Base-by-base conservation (phyloP, 2,888 invertebrate species). In the Aricia artaxerxes region DNA sequence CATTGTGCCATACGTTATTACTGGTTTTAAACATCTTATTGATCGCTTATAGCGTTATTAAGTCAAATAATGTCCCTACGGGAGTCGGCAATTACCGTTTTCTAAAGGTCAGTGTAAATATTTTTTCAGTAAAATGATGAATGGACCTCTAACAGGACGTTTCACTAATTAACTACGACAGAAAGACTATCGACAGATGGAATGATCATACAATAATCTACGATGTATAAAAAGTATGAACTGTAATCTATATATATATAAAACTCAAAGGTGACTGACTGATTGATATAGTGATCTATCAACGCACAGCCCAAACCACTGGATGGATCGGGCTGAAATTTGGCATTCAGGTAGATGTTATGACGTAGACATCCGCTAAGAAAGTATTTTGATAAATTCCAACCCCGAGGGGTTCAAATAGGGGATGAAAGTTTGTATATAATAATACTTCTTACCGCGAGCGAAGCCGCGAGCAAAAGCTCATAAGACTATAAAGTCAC, bases 11-110 rank as follows among this genome's bases (percentile, higher is more conserved):
- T 7, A 44, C 24, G 6, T 44, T 73, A 49, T 44, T 44, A 73
- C 44, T 49, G 73, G 24, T 44, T 53, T 75, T 53, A 49, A 49
- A 75, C 75, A 53, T 13, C 31, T 75, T 53, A 75, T 75, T 75
- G 53, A 75, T 75, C 53, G 31, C 75, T 44, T 75, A 75, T 31
- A 53, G 75, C 75, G 11, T 75, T 75, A 75, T 75, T 75, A 75
- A 75, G 75, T 75, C 75, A 75, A 75, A 75, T 75, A 75, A 75
- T 31, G 75, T 75, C 75, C 31, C 4, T 49, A 75, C 75, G 13
- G 75, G 53, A 75, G 75, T 75, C 49, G 5, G 31, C 75, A 53
- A 75, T 75, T 75, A 75, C 75, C 24, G 75, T 31, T 75, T 13
- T 11, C 13, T 44, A 75, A 75, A 75, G 75, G 75, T 75, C 75